A percentile compares a stretch with the other conserved stretches of the same genome.
Conservation (phyloP, 1,140 invertebrate species). For the Aphelenchoides fujianensis region DNA sequence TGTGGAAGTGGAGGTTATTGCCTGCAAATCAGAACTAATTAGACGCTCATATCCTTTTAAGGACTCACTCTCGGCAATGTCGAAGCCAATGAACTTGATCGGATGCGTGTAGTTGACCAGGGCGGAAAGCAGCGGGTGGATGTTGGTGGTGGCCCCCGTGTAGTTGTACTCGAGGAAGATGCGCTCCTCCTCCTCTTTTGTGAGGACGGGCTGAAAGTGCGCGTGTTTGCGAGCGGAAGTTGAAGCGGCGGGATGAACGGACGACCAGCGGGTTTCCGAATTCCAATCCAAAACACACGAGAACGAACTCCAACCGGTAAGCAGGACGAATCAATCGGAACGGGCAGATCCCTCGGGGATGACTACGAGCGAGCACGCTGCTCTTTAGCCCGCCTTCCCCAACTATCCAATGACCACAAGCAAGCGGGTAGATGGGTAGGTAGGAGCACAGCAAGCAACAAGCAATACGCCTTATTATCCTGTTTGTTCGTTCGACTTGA, state of each 20-base stretch:
- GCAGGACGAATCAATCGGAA: too few relatives aligned
- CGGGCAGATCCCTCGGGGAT: too few relatives aligned
- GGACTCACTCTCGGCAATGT: constrained; percentile 83
- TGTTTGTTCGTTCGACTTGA: too few relatives aligned
- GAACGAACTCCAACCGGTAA: constrained; percentile 2
- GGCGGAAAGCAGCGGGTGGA: constrained; percentile 95
- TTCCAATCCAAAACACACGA: too few relatives aligned
- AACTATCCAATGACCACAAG: constrained; percentile 10
- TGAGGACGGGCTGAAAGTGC: constrained; percentile 64
- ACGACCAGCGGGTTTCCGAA: too few relatives aligned
- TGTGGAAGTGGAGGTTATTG: constrained; percentile 90
- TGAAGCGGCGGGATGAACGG: background rate
- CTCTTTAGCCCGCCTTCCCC: background rate
- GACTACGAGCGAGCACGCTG: too few relatives aligned
- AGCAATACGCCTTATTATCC: too few relatives aligned
- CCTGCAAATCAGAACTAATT: constrained; percentile 70
- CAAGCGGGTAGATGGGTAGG: too few relatives aligned
- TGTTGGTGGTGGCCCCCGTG: constrained; percentile 93
- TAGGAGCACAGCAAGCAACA: too few relatives aligned
- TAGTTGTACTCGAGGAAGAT: constrained; percentile 73
- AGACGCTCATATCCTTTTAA: too few relatives aligned
- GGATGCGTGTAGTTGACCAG: constrained; percentile 99
- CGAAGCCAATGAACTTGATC: constrained; percentile 96
- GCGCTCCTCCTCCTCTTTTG: constrained; percentile 68
- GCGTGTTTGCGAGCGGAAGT: background rate